Evolutionary conservation across 2,797 vertebrate species (phyloP), one percentile per base, ranked within the genome.

Genomic region (Adelosebastes latens): DNA sequence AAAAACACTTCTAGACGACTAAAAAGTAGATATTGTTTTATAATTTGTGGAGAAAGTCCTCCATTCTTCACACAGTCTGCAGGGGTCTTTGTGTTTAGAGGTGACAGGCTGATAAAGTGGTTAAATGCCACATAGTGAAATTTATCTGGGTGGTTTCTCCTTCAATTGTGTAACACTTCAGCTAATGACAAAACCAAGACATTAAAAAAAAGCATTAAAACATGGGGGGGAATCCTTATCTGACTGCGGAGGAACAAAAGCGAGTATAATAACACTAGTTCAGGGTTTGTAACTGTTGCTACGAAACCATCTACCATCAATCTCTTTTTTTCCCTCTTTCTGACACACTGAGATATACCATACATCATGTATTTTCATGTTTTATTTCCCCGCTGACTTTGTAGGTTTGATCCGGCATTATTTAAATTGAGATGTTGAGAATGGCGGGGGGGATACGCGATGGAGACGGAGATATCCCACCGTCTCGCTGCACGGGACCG

Each of bases 91-190:
- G 66, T 65, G 58, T 70, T 59, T 3, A 60, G 67, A 59, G 49
- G 46, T 52, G 73, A 68, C 39, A 16, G 22, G 39, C 42, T 65
- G 73, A 84, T 74, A 63, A 80, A 56, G 12, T 1, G 5, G n/a
- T 22, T 34, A 7, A 75, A 75, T 42, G 56, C 24, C 29, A 49
- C 52, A 53, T 14, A 12, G 7, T 61, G 61, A 72, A 63, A 69
- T 76, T 71, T 65, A 79, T 89, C 78, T 58, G 61, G 55, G 77
- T 71, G 69, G 74, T 79, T 77, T 84, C 42, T 76, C 77, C 64
- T 76, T 72, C 74, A 61, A 46, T 79, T 84, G 72, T 80, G 66
- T 65, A 64, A 1, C 27, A 49, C 42, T 75, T 85, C 25, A 77
- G n/a, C 39, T 27, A 46, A 55, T 58, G 62, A 83, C 62, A 64